Conservation (phyloP, 2,888 invertebrate genomes). For the Calliphora vomitoria region DNA sequence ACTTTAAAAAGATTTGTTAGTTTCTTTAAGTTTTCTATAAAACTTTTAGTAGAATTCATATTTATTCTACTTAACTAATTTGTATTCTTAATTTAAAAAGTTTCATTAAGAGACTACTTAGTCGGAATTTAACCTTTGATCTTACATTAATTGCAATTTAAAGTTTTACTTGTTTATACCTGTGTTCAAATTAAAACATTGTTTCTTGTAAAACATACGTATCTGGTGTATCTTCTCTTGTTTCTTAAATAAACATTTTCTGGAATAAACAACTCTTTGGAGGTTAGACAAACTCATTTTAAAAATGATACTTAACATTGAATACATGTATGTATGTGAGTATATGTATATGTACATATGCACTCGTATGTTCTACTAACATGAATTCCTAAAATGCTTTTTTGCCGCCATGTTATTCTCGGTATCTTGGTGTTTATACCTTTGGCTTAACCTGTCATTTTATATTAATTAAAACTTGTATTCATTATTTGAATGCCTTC, state of each 20-base stretch:
- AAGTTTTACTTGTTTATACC: background rate
- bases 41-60: background rate
- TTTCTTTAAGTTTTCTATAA: background rate
- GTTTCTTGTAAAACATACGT: background rate
- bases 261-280: background rate
- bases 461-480: constrained; percentile 51
- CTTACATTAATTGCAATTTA: constrained; percentile 31
- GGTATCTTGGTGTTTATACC: constrained; percentile 11
- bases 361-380: too few relatives aligned
- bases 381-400: background rate
- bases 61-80: background rate
- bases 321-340: too few relatives aligned
- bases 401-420: background rate
- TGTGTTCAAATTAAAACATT: too few relatives aligned
- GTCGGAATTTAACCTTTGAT: constrained; percentile 2
- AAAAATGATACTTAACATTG: background rate
- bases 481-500: constrained; percentile 27
- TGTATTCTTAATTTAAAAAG: background rate
- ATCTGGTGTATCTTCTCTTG: background rate
- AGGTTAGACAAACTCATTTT: constrained; percentile 24
- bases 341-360: too few relatives aligned
- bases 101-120: background rate
- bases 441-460: constrained; percentile 35
- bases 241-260: background rate
- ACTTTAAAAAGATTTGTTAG: background rate